These are phyloP conservation scores for Heliconius melpomene DNA, from an alignment of 1,140 invertebrate species.

Conservation along the genomic window DNA sequence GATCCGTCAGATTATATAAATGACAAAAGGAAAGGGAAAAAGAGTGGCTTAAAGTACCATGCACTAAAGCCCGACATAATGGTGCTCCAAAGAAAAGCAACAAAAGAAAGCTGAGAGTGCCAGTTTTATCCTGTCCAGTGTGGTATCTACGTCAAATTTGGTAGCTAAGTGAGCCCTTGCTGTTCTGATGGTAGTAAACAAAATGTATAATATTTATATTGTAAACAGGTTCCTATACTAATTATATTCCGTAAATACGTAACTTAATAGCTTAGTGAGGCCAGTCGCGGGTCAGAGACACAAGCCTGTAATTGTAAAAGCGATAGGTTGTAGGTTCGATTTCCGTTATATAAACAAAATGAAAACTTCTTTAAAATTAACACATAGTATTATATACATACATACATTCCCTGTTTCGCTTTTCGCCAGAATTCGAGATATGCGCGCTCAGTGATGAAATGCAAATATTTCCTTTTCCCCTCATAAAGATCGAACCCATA, in stretches of 20 bases:
- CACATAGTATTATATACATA: too few relatives aligned
- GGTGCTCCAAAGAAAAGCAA: constrained; percentile 26
- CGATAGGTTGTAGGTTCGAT: too few relatives aligned
- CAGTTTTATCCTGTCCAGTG: constrained; percentile 32
- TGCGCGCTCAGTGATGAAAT: too few relatives aligned
- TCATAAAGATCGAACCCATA: too few relatives aligned
- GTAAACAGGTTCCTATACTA: not conserved
- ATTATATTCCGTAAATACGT: not conserved
- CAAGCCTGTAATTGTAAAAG: too few relatives aligned
- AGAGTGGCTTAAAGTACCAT: constrained; percentile 32
- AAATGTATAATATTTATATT: not conserved
- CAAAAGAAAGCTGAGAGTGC: constrained; percentile 33
- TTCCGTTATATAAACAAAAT: too few relatives aligned
- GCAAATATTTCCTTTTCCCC: too few relatives aligned
- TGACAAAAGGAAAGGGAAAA: constrained; percentile 15
- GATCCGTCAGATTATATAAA: constrained; percentile 8
- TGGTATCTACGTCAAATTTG: constrained; percentile 32
- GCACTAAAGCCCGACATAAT: constrained; percentile 31
- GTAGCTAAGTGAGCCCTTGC: not conserved
- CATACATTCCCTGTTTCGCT: too few relatives aligned
- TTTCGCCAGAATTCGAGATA: too few relatives aligned
- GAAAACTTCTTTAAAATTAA: too few relatives aligned
- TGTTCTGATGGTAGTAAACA: not conserved
- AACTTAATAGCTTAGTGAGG: not conserved
- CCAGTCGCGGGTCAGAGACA: too few relatives aligned